Percentiles rank a stretch among this genome's conserved stretches.
Conservation (phyloP, 2,797 vertebrate genomes). For the Danio choprae region DNA sequence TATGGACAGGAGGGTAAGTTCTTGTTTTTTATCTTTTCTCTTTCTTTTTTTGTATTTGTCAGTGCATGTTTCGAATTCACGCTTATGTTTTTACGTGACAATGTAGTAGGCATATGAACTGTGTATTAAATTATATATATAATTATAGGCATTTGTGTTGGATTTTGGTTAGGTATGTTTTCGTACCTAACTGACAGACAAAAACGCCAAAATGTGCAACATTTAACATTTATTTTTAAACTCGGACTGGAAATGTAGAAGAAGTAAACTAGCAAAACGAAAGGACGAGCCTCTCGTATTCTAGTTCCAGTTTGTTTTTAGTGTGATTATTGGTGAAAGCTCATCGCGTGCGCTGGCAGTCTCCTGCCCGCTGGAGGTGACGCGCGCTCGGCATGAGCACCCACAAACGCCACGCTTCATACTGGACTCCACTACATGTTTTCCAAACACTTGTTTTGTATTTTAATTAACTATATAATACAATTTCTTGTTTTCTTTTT, state of each 20-base stretch:
- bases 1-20: constrained; percentile 82
- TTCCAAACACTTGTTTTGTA: neutral
- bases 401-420: neutral
- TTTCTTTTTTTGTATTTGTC: neutral
- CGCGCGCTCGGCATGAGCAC: constrained; percentile 20
- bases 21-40: neutral
- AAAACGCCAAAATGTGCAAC: neutral
- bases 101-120: neutral
- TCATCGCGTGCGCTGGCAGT: constrained; percentile 7
- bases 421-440: neutral
- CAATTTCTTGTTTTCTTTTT: neutral
- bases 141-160: neutral
- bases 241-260: neutral
- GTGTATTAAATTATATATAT: neutral
- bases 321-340: neutral
- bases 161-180: neutral
- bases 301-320: neutral
- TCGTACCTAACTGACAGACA: neutral
- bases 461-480: neutral
- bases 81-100: neutral
- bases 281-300: neutral
- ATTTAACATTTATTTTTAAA: neutral
- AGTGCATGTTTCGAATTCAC: neutral
- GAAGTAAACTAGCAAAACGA: neutral
- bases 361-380: constrained; percentile 28